Conservation (phyloP, 2,797 vertebrate genomes). For the Garrulus glandarius region DNA sequence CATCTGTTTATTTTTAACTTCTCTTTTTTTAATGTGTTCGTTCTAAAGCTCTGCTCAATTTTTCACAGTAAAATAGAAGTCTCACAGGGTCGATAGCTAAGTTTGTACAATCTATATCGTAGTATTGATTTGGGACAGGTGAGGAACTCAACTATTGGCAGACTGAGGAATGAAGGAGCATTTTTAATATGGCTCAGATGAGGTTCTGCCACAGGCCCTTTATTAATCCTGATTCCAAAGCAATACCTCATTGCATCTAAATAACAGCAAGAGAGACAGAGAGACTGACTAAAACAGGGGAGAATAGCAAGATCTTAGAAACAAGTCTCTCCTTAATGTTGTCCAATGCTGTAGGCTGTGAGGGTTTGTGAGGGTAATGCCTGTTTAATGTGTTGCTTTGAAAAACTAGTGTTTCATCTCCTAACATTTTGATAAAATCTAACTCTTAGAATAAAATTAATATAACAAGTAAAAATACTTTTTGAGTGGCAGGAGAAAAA, state of each 20-base stretch:
- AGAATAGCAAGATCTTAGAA: not conserved
- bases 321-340: not conserved
- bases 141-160: conserved; percentile 21
- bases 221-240: not conserved
- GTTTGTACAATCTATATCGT: not conserved
- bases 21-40: not conserved
- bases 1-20: not conserved
- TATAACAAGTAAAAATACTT: not conserved
- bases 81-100: not conserved
- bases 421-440: not conserved
- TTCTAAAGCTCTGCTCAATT: not conserved
- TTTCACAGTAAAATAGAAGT: not conserved
- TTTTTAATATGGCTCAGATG: conserved; percentile 18
- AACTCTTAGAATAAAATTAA: not conserved
- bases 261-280: not conserved
- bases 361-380: not conserved
- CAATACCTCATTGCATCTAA: not conserved
- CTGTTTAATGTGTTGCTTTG: conserved; percentile 25
- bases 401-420: conserved; percentile 4
- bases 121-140: conserved; percentile 34
- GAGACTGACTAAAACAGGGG: not conserved
- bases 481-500: not conserved
- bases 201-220: not conserved
- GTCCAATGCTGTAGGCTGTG: not conserved
- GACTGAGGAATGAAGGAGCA: not conserved